These are phyloP conservation scores for Vanessa atalanta DNA, from an alignment of 1,140 invertebrate genomes.

Conservation along the genomic window DNA sequence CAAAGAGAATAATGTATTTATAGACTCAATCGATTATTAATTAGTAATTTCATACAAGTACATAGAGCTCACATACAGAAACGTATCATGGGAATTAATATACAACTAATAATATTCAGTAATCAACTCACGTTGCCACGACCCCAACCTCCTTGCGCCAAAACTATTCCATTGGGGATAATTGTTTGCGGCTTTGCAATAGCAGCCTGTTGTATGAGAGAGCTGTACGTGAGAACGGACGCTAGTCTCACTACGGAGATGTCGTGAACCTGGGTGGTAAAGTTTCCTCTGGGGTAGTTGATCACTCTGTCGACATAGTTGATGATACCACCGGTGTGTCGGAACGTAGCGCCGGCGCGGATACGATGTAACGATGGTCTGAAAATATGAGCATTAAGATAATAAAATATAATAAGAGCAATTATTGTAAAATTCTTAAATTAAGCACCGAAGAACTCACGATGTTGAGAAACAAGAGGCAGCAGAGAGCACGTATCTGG, in stretches of 20 bases:
- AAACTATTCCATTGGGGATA: background rate
- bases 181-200: background rate
- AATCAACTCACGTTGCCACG: slow-evolving; percentile 3
- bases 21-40: too few relatives aligned
- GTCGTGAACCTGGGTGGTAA: background rate
- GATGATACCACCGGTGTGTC: background rate
- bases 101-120: background rate
- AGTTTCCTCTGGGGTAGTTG: background rate
- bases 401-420: too few relatives aligned
- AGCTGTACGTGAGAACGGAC: background rate
- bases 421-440: too few relatives aligned
- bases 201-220: background rate
- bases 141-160: slow-evolving; percentile 6
- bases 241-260: slow-evolving; percentile 2
- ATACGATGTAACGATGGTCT: slow-evolving; percentile 1
- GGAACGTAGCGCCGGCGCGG: background rate
- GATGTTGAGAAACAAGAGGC: slow-evolving; percentile 14
- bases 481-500: slow-evolving; percentile 5
- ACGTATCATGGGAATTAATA: too few relatives aligned
- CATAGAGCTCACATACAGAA: too few relatives aligned
- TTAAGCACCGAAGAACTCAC: background rate
- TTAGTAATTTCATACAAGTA: too few relatives aligned
- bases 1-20: too few relatives aligned
- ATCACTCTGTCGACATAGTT: slow-evolving; percentile 2
- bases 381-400: too few relatives aligned